Evolutionary conservation across 2,113 vertebrate species (phyloP), one percentile per base, ranked within the genome.

Genomic region (Gasterosteus aculeatus): DNA sequence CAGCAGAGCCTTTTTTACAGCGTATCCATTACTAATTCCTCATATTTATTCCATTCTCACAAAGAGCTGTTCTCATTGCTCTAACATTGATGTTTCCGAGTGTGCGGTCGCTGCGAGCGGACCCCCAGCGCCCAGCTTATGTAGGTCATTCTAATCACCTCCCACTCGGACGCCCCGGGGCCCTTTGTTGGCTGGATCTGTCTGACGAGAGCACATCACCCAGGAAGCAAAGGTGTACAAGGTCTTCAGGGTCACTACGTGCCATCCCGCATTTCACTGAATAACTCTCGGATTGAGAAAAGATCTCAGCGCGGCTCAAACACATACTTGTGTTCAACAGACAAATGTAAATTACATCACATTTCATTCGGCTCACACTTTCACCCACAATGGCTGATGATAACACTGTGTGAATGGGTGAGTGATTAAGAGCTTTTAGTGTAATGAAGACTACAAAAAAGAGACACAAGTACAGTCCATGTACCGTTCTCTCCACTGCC

Each of bases 131-230:
- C 46, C 35, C 61, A 57, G 70, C 72, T 62, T 81, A 79, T 83
- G 46, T 62, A 76, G 82, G 79, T 86, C 77, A 80, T 54, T 38
- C 51, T 81, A 80, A 90, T 85, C 82, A 77, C 49, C 72, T 64
- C 72, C 60, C 39, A 3, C 67, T 67, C 61, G 10, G 8, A 75
- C 10, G 31, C 85, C 62, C 18, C 14, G 3, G 67, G 15, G 70
- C 44, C 35, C 38, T 11, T 10, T 33, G 72, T 26, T 72, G 69
- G 74, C 65, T 68, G 33, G 57, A 56, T 77, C 69, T 75, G 81
- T 81, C 82, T 2, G 9, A 56, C 33, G 65, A 64, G 51, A 75
- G 75, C 59, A 59, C 69, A 56, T 80, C 69, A 71, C 4, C 8
- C 59, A 33, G 42, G 53, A 53, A 10, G 54, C 39, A 31, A 62